Evolutionary conservation across 2,797 vertebrate species (phyloP).

Genomic region (Lepilemur ruficaudatus): DNA sequence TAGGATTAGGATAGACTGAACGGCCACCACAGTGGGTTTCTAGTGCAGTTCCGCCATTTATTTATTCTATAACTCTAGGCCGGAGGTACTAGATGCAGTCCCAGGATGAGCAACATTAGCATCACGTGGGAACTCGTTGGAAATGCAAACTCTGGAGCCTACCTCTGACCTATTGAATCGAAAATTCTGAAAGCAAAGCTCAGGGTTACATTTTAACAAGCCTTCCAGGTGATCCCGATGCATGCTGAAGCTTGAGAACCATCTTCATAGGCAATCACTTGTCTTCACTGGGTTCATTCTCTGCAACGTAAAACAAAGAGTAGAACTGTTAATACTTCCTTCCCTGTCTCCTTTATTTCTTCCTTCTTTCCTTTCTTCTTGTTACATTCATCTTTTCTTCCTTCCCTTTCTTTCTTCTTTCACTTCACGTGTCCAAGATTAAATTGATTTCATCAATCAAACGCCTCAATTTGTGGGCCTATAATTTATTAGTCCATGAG

Average conservation of each 20-base stretch:
- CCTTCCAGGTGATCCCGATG: background rate
- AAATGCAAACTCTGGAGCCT: background rate
- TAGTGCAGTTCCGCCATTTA: background rate
- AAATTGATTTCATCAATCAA: background rate
- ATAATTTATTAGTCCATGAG: background rate
- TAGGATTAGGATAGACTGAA: background rate
- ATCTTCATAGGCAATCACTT: background rate
- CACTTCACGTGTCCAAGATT: background rate
- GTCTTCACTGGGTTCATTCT: background rate
- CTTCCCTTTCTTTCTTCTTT: background rate
- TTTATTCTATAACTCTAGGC: background rate
- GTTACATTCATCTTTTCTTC: background rate
- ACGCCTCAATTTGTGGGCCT: background rate
- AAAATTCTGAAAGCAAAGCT: background rate
- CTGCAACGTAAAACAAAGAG: background rate
- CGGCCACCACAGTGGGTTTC: background rate
- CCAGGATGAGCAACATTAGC: background rate
- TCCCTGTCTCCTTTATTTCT: background rate
- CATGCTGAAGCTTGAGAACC: background rate
- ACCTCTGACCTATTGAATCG: background rate
- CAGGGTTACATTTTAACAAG: background rate
- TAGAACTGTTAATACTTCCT: no score
- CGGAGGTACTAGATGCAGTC: background rate
- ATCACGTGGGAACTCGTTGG: background rate
- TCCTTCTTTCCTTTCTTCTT: background rate